These are phyloP conservation scores for Capra hircus DNA, from an alignment of 2,113 vertebrate species.

Conservation along the genomic window DNA sequence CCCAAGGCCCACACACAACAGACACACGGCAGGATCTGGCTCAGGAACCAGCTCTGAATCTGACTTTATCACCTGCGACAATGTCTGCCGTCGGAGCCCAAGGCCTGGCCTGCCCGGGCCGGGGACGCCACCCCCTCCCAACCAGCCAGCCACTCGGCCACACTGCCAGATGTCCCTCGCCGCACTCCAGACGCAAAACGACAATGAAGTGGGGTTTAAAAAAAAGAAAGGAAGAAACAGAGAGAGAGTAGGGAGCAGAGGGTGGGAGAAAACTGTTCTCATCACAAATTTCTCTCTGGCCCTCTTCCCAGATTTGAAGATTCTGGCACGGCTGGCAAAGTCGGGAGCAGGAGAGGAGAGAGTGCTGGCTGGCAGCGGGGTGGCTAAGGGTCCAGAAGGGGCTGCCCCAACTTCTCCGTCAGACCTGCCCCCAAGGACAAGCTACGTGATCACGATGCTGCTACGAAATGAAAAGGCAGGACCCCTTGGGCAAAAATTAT, in stretches of 20 bases:
- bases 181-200: not conserved
- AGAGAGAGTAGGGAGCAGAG: not conserved
- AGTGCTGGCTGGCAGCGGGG: not conserved
- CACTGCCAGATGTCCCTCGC: slow-evolving; percentile 1
- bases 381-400: not conserved
- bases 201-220: not conserved
- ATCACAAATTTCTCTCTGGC: slow-evolving; percentile 43
- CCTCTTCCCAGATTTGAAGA: slow-evolving; percentile 43
- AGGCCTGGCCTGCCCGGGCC: not conserved
- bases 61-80: rapidly evolving
- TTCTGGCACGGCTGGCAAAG: not conserved
- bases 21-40: not conserved
- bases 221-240: not conserved
- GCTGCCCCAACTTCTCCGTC: rapidly evolving
- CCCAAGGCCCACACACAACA: not conserved
- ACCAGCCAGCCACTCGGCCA: not conserved
- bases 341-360: not conserved
- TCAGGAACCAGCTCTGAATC: not conserved
- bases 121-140: not conserved
- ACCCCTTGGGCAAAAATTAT: not conserved
- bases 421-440: not conserved
- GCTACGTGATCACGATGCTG: rapidly evolving
- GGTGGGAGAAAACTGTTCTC: not conserved
- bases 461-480: not conserved
- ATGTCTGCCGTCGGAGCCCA: not conserved